Evolutionary conservation across 1,140 invertebrate species (phyloP), one percentile per base, ranked within the genome.

Genomic region (Papilio helenus): DNA sequence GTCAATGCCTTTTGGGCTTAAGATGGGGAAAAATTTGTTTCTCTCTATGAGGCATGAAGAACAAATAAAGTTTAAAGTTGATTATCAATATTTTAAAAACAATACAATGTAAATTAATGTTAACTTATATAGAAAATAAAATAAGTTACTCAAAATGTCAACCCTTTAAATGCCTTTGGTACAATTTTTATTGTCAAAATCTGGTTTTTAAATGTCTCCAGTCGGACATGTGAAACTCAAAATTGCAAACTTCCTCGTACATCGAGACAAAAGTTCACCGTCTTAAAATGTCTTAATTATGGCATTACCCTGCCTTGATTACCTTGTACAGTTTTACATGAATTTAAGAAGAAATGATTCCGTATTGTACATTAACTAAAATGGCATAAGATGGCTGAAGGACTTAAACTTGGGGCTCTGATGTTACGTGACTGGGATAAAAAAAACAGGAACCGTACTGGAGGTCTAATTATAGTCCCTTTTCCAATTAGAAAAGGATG

Each of bases 151-250:
- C 61, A 65, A 29, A 29, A 29, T 65, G 61, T 65, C 61, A 65
- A 65, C 3, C 10, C 61, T 65, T 65, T 65, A 65, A 65, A 29
- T 65, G 61, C 14, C 61, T 65, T 65, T 61, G 55, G 55, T 23
- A 55, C n/a, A 65, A 65, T 34, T 65, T 65, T 65, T 65, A 65
- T 65, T 65, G 23, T 65, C 61, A 65, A 65, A 65, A 65, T 29
- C 61, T 65, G 61, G 61, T 65, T 65, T 65, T 65, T 65, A 65
- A 65, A 65, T 65, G 61, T 16, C 61, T 65, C 61, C 61, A 65
- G 61, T 65, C 14, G 61, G 26, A 29, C 61, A 5, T 3, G 26
- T 65, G 61, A 29, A 65, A 65, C 23, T 65, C 61, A 26, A 65
- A 65, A 65, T 65, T 65, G 61, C 10, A 65, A 65, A 65, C 61